Conservation (phyloP, 2,113 vertebrate genomes). For the Trinectes maculatus region DNA sequence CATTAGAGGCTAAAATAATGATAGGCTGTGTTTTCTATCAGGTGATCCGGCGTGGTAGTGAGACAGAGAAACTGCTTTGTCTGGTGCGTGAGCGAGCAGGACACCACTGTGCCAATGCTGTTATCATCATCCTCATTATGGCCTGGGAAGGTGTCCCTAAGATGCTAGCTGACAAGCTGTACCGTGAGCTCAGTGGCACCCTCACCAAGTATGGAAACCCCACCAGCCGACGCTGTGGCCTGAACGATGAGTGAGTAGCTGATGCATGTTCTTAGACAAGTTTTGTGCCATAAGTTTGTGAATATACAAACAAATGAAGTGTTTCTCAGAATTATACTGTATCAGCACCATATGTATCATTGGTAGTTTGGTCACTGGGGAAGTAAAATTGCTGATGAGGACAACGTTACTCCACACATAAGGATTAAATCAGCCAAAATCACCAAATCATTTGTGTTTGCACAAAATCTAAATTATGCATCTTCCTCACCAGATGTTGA, state of each 20-base stretch:
- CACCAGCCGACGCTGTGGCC: constrained; percentile 95
- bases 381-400: too few species aligned
- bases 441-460: background rate
- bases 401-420: background rate
- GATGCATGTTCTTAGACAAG: background rate
- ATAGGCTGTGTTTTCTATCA: constrained; percentile 61
- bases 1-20: constrained; percentile 19
- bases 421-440: background rate
- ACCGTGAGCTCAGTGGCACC: constrained; percentile 89
- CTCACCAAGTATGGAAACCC: constrained; percentile 94
- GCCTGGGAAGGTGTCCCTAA: constrained; percentile 96
- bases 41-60: constrained; percentile 91
- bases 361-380: background rate
- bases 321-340: background rate
- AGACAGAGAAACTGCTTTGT: constrained; percentile 94
- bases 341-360: background rate
- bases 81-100: constrained; percentile 92
- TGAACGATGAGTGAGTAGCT: constrained; percentile 93
- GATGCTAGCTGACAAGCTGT: constrained; percentile 90
- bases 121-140: constrained; percentile 96
- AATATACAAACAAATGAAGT: background rate
- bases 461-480: background rate
- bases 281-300: background rate
- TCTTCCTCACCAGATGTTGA: background rate
- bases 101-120: constrained; percentile 92